Conservation (phyloP, 2,113 vertebrate species). For the Rhea americana region DNA sequence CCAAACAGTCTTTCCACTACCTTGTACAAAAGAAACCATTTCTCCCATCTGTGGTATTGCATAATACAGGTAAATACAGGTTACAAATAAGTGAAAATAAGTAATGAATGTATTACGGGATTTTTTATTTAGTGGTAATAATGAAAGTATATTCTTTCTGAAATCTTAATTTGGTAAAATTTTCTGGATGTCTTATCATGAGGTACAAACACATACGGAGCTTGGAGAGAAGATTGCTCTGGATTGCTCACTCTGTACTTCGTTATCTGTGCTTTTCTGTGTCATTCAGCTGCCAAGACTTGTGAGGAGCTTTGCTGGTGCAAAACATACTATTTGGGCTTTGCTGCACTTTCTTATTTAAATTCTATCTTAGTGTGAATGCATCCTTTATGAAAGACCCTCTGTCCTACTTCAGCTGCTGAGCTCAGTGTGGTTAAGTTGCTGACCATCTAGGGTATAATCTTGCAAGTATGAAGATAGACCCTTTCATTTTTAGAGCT, state of each 20-base stretch:
- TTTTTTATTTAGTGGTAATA: rapidly evolving
- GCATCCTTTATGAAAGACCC: neutral
- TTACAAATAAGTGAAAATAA: too few species aligned
- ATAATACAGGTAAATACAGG: constrained; percentile 61
- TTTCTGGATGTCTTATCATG: neutral
- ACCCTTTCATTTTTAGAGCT: neutral
- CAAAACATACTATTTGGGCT: neutral
- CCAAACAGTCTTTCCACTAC: constrained; percentile 44
- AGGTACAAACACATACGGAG: neutral
- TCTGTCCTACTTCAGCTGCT: neutral
- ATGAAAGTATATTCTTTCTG: neutral
- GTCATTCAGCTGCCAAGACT: neutral
- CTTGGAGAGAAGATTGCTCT: neutral
- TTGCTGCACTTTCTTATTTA: neutral
- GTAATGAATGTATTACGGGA: rapidly evolving
- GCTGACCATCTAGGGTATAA: neutral
- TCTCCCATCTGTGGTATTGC: neutral
- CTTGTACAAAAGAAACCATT: constrained; percentile 8
- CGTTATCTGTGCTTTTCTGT: neutral
- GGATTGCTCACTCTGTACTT: neutral
- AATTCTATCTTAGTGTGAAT: neutral
- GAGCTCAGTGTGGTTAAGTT: neutral
- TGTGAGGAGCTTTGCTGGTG: neutral
- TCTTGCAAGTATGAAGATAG: neutral
- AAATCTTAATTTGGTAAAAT: neutral